phyloP scores from a whole-genome alignment of 2,797 vertebrate species.

The Scolopax bukidnonensis region DNA sequence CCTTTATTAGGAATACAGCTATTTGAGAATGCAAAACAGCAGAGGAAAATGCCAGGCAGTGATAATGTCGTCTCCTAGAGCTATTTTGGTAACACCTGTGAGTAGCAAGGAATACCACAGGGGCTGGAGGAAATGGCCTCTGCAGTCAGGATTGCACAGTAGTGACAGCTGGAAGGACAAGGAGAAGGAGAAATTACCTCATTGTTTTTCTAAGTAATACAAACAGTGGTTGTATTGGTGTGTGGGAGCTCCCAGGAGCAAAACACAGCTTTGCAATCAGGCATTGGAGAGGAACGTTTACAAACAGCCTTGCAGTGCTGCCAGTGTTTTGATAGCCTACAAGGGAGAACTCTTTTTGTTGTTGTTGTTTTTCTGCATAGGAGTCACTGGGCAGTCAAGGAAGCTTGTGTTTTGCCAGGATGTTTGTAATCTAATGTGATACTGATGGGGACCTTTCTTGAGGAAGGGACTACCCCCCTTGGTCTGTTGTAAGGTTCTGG shows the following conservation, averaged over 20 bases:
- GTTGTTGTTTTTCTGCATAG: background rate
- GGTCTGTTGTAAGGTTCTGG: background rate
- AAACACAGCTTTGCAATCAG: background rate
- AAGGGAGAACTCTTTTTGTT: background rate
- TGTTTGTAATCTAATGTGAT: background rate
- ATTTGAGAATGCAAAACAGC: background rate
- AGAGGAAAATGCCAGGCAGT: background rate
- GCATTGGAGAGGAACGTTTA: background rate
- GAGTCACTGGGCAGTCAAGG: background rate
- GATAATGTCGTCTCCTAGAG: background rate
- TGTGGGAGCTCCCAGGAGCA: conserved; percentile 32
- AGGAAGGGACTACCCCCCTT: background rate
- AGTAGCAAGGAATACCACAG: background rate
- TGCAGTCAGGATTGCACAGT: background rate
- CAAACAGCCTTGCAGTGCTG: background rate
- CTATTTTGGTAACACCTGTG: background rate
- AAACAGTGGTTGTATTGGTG: conserved; percentile 2
- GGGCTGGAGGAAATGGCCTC: background rate
- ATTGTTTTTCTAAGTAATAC: conserved; percentile 13
- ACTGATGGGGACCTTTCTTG: background rate
- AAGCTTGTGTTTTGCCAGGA: background rate
- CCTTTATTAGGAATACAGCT: background rate
- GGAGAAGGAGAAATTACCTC: background rate
- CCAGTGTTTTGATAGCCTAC: background rate
- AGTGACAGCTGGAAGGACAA: conserved; percentile 26